Evolutionary conservation across 2,888 invertebrate genomes (phyloP).

Genomic region (Catocala fraxini): DNA sequence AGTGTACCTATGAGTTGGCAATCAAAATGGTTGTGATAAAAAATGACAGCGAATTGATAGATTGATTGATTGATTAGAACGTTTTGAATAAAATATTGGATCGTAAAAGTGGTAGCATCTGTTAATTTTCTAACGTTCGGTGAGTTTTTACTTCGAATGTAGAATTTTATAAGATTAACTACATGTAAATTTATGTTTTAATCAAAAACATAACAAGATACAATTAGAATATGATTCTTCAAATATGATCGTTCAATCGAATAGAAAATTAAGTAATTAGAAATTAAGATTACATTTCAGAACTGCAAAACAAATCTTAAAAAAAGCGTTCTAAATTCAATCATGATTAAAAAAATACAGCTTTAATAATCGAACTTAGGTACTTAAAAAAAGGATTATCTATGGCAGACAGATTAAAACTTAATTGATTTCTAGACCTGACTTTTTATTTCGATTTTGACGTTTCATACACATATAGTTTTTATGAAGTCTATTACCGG

Average conservation of each 20-base stretch:
- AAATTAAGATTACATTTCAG: no score
- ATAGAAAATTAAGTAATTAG: no score
- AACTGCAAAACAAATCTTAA: background rate
- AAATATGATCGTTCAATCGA: no score
- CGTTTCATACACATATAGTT: conserved; percentile 13
- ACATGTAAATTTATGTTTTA: background rate
- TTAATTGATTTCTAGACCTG: conserved; percentile 2
- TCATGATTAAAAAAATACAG: background rate
- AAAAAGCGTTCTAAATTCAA: background rate
- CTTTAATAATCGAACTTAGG: background rate
- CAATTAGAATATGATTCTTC: no score
- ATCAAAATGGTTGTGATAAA: conserved; percentile 46
- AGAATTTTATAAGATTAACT: conserved; percentile 11
- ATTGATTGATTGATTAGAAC: conserved; percentile 51
- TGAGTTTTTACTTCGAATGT: conserved; percentile 33
- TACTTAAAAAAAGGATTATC: background rate
- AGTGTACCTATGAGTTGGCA: conserved; percentile 46
- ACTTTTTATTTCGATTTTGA: background rate
- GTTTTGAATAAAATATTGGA: conserved; percentile 48
- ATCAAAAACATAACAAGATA: no score
- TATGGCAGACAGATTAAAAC: background rate
- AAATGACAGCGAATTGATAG: conserved; percentile 47
- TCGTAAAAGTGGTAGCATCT: conserved; percentile 43
- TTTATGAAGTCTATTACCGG: conserved; percentile 1
- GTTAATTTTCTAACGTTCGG: conserved; percentile 12